Percentiles rank a stretch among this genome's conserved stretches.
phyloP scores from a whole-genome alignment of 1,140 invertebrate species.

The Caerostris darwini region DNA sequence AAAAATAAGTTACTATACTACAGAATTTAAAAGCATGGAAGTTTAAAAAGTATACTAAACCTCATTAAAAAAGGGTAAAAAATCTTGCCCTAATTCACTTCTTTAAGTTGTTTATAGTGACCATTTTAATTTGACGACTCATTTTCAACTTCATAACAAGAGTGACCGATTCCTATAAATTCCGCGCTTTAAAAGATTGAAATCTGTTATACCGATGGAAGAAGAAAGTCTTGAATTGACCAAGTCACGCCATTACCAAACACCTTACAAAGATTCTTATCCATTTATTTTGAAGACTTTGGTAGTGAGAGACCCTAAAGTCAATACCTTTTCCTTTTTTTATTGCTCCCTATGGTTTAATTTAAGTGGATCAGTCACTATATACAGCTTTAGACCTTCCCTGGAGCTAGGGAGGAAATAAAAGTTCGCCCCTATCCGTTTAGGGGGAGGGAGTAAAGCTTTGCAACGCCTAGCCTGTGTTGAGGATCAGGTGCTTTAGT shows the following conservation, averaged over 20 bases:
- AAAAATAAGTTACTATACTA: no score
- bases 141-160: not conserved
- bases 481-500: constrained; percentile 45
- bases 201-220: not conserved
- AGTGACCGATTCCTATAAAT: not conserved
- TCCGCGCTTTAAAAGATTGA: not conserved
- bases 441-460: not conserved
- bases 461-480: not conserved
- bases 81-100: not conserved
- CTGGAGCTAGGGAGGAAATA: constrained; percentile 17
- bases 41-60: no score
- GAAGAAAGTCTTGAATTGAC: not conserved
- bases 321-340: constrained; percentile 45
- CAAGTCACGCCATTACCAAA: not conserved
- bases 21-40: no score
- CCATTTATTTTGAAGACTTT: constrained; percentile 47
- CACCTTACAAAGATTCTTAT: constrained; percentile 2
- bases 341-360: constrained; percentile 56
- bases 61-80: no score
- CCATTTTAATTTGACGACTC: not conserved
- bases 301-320: constrained; percentile 2
- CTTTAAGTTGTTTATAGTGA: not conserved
- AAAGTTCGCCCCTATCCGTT: constrained; percentile 39
- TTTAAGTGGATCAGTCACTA: constrained; percentile 58
- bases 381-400: constrained; percentile 46